phyloP scores from a whole-genome alignment of 2,888 invertebrate genomes.

The Caenorhabditis angaria region DNA sequence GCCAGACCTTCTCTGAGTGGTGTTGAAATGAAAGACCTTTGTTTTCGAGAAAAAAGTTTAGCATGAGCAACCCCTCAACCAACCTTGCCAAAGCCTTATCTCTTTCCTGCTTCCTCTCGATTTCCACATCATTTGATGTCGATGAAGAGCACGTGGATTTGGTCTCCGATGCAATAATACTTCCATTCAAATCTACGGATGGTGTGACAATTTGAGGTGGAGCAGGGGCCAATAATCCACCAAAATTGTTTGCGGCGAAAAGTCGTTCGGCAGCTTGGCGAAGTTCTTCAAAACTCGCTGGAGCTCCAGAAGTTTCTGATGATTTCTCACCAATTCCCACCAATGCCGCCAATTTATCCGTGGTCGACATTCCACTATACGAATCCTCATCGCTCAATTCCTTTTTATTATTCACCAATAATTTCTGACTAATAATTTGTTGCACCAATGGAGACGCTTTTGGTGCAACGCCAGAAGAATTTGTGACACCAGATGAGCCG shows the following conservation, averaged over 20 bases:
- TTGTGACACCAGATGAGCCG: neutral
- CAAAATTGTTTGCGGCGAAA: conserved; percentile 19
- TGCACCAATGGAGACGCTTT: conserved; percentile 57
- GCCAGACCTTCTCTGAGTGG: no score
- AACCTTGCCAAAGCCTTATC: conserved; percentile 52
- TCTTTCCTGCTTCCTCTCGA: conserved; percentile 49
- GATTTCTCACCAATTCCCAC: conserved; percentile 43
- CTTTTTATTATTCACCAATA: neutral
- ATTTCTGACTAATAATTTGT: conserved; percentile 56
- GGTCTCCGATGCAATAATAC: conserved; percentile 36
- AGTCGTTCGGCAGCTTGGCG: conserved; percentile 46
- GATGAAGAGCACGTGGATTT: conserved; percentile 49
- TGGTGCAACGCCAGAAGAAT: conserved; percentile 13
- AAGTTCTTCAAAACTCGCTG: conserved; percentile 47
- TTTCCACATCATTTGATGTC: conserved; percentile 41
- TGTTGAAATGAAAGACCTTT: no score
- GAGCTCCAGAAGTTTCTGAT: conserved; percentile 8
- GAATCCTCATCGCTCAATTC: conserved; percentile 44
- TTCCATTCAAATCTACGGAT: conserved; percentile 48
- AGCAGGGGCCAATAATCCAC: conserved; percentile 19
- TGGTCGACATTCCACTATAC: conserved; percentile 36
- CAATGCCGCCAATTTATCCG: conserved; percentile 59
- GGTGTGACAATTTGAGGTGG: conserved; percentile 17
- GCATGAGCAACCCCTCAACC: neutral
- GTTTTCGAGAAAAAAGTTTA: no score